phyloP scores from a whole-genome alignment of 1,140 invertebrate species.

The Tyrophagus putrescentiae region DNA sequence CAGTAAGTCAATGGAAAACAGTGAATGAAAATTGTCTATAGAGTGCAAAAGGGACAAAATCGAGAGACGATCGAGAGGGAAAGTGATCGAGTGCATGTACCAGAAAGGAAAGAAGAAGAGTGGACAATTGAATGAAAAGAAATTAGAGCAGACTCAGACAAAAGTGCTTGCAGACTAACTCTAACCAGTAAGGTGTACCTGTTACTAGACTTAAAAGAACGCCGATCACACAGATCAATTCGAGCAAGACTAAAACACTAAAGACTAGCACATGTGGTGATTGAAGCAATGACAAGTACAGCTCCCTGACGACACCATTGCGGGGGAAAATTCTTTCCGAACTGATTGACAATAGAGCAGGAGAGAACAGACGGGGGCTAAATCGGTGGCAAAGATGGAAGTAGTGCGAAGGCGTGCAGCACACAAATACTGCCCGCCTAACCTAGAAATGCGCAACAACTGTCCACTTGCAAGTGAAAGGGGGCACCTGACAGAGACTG shows the following conservation, averaged over 20 bases:
- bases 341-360: no score
- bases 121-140: neutral
- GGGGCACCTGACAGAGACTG: no score
- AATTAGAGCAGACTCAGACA: no score
- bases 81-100: no score
- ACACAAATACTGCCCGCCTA: no score
- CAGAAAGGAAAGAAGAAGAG: no score
- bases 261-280: no score
- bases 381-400: neutral
- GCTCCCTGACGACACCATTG: neutral
- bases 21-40: neutral
- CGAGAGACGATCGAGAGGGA: neutral
- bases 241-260: neutral
- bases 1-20: no score
- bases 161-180: neutral
- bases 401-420: no score
- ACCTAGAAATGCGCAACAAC: slow-evolving; percentile 1
- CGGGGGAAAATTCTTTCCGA: neutral
- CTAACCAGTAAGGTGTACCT: no score
- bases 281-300: neutral
- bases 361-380: no score
- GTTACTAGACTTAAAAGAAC: neutral
- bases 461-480: no score
- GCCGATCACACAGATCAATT: neutral
- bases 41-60: neutral